Conservation (phyloP, 35 echinoderm and acorn worm species). For the Apostichopus parvimensis region DNA sequence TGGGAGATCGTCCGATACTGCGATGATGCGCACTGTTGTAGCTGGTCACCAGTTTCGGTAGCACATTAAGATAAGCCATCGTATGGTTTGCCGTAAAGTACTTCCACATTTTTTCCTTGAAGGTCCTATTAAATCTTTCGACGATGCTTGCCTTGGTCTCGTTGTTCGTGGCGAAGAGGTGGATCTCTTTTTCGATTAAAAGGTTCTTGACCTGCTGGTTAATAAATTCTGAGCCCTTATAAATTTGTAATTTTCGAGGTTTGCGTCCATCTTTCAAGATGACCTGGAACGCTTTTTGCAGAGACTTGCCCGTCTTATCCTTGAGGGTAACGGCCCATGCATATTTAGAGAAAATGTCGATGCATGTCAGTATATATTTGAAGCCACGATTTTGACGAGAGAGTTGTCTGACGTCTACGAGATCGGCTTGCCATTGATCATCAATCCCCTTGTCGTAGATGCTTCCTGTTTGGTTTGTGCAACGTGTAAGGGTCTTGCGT, state of each 20-base stretch:
- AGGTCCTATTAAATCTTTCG: constrained; percentile 68
- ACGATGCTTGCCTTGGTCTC: constrained; percentile 74
- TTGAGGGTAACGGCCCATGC: not conserved
- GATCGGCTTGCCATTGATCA: constrained; percentile 71
- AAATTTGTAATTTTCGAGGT: constrained; percentile 45
- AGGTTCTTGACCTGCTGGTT: constrained; percentile 21
- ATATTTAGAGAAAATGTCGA: constrained; percentile 64
- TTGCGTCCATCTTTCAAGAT: constrained; percentile 20
- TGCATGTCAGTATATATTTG: constrained; percentile 40
- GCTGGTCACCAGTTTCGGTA: not conserved
- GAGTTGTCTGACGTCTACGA: constrained; percentile 46
- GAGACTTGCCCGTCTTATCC: constrained; percentile 7
- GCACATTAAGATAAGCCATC: not conserved
- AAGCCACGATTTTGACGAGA: constrained; percentile 32
- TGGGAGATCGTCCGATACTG: constrained; percentile 42
- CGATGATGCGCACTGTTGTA: constrained; percentile 39
- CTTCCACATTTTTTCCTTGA: constrained; percentile 66
- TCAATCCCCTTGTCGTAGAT: constrained; percentile 52
- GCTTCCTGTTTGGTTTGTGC: constrained; percentile 41
- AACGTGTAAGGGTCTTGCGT: constrained; percentile 68
- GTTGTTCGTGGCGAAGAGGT: constrained; percentile 75
- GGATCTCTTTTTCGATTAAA: constrained; percentile 39
- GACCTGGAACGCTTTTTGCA: not conserved
- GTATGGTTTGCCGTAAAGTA: constrained; percentile 52
- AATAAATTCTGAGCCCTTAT: constrained; percentile 63